Conservation (phyloP, 2,797 vertebrate species). For the Lophura swinhoii region DNA sequence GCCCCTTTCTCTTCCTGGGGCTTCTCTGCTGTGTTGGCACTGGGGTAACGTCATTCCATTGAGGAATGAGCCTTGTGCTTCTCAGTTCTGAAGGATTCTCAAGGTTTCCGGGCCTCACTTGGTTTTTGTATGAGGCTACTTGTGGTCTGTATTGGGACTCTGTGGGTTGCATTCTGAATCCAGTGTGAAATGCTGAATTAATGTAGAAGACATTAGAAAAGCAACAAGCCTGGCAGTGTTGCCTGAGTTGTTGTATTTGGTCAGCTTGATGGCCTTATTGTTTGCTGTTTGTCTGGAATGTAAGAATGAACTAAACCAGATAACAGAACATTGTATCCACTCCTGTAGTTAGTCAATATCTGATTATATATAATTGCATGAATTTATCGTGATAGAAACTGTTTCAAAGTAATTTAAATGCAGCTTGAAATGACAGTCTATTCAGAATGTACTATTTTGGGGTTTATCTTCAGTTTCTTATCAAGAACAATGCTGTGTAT, state of each 20-base stretch:
- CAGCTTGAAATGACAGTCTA: constrained; percentile 15
- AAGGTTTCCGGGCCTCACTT: neutral
- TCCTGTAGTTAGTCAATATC: constrained; percentile 37
- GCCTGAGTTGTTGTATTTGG: neutral
- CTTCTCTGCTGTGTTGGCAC: neutral
- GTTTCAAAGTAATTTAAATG: constrained; percentile 63
- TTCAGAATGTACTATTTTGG: constrained; percentile 48
- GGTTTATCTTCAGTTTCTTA: constrained; percentile 65
- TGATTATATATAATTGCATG: constrained; percentile 70
- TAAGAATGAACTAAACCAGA: constrained; percentile 13
- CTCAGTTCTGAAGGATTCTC: neutral
- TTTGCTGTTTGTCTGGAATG: neutral
- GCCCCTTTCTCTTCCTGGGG: fast-evolving
- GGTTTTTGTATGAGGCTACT: fast-evolving
- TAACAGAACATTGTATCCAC: constrained; percentile 28
- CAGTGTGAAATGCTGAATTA: neutral
- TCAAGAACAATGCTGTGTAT: constrained; percentile 34
- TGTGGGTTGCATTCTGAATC: neutral
- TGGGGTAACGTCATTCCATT: neutral
- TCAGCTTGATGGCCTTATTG: neutral
- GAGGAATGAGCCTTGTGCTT: neutral
- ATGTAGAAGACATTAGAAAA: neutral
- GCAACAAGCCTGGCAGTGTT: neutral
- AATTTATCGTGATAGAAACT: constrained; percentile 63
- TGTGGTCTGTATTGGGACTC: neutral